Evolutionary conservation across 23 tunicate species (phyloP).

Genomic region (Halocynthia aurantium): DNA sequence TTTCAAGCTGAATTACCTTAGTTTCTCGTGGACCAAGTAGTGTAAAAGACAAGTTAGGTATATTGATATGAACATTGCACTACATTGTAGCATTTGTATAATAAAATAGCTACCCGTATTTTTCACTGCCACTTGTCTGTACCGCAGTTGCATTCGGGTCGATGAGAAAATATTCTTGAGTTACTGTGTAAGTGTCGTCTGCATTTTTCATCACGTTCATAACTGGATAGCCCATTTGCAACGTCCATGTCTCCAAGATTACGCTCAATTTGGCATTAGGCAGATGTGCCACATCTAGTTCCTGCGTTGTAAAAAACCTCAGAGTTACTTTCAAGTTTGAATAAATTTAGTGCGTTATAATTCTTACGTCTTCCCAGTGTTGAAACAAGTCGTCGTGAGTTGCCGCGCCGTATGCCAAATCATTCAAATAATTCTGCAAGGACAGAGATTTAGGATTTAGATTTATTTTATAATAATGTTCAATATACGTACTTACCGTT

Average conservation of each 20-base stretch:
- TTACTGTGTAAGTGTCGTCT: background rate
- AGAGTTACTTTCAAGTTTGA: background rate
- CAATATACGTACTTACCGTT: conserved; percentile 8
- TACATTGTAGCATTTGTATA: background rate
- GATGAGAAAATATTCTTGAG: conserved; percentile 51
- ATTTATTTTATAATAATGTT: background rate
- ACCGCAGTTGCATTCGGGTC: conserved; percentile 37
- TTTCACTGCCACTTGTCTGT: conserved; percentile 31
- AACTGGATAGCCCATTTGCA: conserved; percentile 12
- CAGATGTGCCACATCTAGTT: conserved; percentile 2
- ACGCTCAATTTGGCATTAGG: background rate
- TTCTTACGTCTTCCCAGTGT: conserved; percentile 65
- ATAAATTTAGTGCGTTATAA: background rate
- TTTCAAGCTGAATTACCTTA: too few species aligned
- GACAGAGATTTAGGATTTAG: background rate
- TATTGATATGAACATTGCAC: too few species aligned
- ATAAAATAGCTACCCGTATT: conserved; percentile 38
- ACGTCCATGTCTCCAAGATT: conserved; percentile 6
- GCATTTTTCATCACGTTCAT: background rate
- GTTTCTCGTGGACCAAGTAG: too few species aligned
- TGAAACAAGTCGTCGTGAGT: conserved; percentile 43
- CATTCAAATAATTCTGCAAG: conserved; percentile 53
- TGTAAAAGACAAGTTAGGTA: too few species aligned
- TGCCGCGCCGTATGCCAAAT: conserved; percentile 13
- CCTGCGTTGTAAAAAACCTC: background rate